phyloP scores from a whole-genome alignment of 2,888 invertebrate species.

The Sturmia bella region DNA sequence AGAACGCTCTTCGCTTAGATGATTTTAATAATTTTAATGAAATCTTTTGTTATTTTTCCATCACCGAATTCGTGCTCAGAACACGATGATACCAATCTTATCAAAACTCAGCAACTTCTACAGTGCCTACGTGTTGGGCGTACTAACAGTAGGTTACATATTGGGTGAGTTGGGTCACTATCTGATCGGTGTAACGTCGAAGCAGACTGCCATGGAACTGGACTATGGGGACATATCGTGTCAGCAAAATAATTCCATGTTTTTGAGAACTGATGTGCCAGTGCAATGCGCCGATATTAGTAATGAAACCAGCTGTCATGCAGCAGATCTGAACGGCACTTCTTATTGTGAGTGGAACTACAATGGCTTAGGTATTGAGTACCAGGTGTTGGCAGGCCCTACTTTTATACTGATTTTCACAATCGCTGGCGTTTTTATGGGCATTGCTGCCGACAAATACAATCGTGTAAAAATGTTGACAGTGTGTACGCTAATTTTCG shows the following conservation, averaged over 20 bases:
- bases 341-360: conserved; percentile 95
- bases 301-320: conserved; percentile 85
- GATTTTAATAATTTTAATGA: conserved; percentile 6
- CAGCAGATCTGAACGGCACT: conserved; percentile 87
- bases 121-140: conserved; percentile 89
- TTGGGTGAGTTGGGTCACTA: conserved; percentile 94
- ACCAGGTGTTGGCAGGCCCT: conserved; percentile 95
- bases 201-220: conserved; percentile 91
- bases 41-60: conserved; percentile 9
- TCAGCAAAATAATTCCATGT: conserved; percentile 87
- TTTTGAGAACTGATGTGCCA: conserved; percentile 83
- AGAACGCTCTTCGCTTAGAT: too few relatives aligned
- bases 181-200: conserved; percentile 93
- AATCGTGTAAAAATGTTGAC: conserved; percentile 89
- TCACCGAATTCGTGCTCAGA: conserved; percentile 9
- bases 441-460: conserved; percentile 90
- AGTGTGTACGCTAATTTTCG: conserved; percentile 90
- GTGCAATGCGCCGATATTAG: conserved; percentile 84
- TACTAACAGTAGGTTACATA: conserved; percentile 92
- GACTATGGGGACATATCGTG: conserved; percentile 94
- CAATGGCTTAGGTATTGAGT: conserved; percentile 94
- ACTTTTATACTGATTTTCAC: conserved; percentile 96
- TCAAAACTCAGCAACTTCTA: conserved; percentile 87
- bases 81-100: conserved; percentile 77
- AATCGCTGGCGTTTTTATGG: conserved; percentile 91